A percentile compares a stretch with the other conserved stretches of the same genome.
phyloP scores from a whole-genome alignment of 2,797 vertebrate species.

The Poecilia wingei region DNA sequence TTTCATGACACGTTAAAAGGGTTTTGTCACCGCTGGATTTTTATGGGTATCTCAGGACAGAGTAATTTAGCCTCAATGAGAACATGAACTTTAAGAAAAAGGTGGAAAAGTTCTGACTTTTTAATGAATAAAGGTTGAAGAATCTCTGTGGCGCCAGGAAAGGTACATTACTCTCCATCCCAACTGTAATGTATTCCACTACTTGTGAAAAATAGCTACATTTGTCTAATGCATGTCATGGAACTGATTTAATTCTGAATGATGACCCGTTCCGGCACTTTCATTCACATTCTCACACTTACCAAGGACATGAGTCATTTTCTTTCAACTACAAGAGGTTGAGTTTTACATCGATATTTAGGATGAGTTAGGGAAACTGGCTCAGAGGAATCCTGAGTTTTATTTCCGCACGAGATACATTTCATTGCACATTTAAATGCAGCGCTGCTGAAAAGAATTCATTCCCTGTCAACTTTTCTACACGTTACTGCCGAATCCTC shows the following conservation, averaged over 20 bases:
- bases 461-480: background rate
- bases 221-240: slow-evolving; percentile 78
- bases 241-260: slow-evolving; percentile 75
- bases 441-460: background rate
- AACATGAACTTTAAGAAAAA: slow-evolving; percentile 82
- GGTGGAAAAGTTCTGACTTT: slow-evolving; percentile 77
- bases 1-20: slow-evolving; percentile 86
- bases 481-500: background rate
- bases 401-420: slow-evolving; percentile 38
- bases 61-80: slow-evolving; percentile 85
- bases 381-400: slow-evolving; percentile 3
- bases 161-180: slow-evolving; percentile 79
- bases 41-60: slow-evolving; percentile 87
- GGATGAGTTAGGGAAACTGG: slow-evolving; percentile 18
- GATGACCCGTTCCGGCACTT: slow-evolving; percentile 68
- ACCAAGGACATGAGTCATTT: slow-evolving; percentile 74
- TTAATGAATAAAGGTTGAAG: slow-evolving; percentile 77
- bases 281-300: slow-evolving; percentile 67
- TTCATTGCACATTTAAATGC: slow-evolving; percentile 43
- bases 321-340: slow-evolving; percentile 42
- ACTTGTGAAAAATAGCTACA: slow-evolving; percentile 78
- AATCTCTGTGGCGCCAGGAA: slow-evolving; percentile 75
- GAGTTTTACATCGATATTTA: slow-evolving; percentile 22
- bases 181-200: slow-evolving; percentile 71
- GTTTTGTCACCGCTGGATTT: slow-evolving; percentile 83